Base-by-base conservation (phyloP, 2,888 invertebrate genomes). In the Tricholauxania praeusta region DNA sequence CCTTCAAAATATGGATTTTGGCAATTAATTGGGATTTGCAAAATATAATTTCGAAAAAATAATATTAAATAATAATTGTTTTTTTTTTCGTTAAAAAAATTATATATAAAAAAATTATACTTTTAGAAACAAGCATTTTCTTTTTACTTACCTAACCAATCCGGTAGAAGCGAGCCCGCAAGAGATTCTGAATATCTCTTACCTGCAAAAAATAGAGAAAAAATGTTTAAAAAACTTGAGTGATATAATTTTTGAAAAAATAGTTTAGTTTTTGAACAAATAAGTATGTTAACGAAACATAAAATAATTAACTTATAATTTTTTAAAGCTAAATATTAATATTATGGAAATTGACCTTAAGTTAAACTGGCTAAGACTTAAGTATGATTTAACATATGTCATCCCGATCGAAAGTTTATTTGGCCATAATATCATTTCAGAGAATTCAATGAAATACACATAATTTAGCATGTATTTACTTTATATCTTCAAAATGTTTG, bases 181-280 rank as follows among this genome's bases (percentile, higher is more conserved):
- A 88, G 88, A 88, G 88, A 88, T 88, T 88, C 88, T 83, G 88
- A 86, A 84, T 88, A 88, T 88, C 88, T 87, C 88, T 88, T 88
- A 88, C 88, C 88, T 88, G 84, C 62, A 87, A 87, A 72, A 68
- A 78, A 73, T 72, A 47, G 55, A 70, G 71, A 77, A 69, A 72
- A 65, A 39, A 68, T 28, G 22, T 66, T 47, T 67, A 39, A 67
- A 14, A 3, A 66, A 55, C 47, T 64, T 49, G 19, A 28, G 3
- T 3, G 28, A 28, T 3, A 28, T 28, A 28, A 28, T 28, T 28
- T 60, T 71, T 71, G 49, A 73, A 72, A 72, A 66, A 52, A 2
- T 39, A 28, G 0, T 7, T 39, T 10, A 39, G 39, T 8, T 7
- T 39, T 39, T 2, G 7, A 39, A 39, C 2, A 39, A 39, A 39